Evolutionary conservation across 2,888 invertebrate genomes (phyloP), one percentile per base, ranked within the genome.

Genomic region (Drosophila birchii): DNA sequence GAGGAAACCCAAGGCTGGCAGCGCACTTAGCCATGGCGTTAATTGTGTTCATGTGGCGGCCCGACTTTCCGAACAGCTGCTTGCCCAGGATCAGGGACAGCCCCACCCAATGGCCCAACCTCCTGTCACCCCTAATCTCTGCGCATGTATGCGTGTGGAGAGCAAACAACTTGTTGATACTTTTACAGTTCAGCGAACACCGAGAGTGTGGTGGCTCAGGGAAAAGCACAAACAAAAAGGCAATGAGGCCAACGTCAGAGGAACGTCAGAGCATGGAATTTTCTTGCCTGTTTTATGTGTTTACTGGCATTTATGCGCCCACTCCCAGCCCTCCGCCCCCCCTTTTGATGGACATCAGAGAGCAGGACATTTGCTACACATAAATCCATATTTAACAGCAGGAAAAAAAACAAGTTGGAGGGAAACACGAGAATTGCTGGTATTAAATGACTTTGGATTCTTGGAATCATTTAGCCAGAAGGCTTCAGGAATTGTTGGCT

Each of bases 91-190:
- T 34, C 20, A 64, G 71, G 67, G 61, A 80, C 62, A 51, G 71
- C 54, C n/a, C 36, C n/a, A n/a, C n/a, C n/a, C n/a, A n/a, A n/a
- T n/a, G n/a, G n/a, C n/a, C n/a, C n/a, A n/a, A n/a, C n/a, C n/a
- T n/a, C n/a, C 41, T 45, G 39, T 55, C 59, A 60, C 55, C 66
- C 76, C 26, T 56, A 63, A 76, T 62, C 45, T 45, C 59, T 58
- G 68, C 56, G 73, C 59, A 54, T 56, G 63, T 63, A 59, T 74
- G 67, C 51, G 54, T 61, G 87, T 78, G 80, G 79, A 84, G 77
- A 80, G 79, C 88, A 89, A 86, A 88, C 90, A 86, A 86, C 86
- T 86, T 86, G 86, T 86, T 86, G 86, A 86, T 86, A 86, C 86
- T 88, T 86, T 86, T 78, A 82, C 89, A 88, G 88, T 89, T 89